Conservation (phyloP, 2,113 vertebrate genomes). For the Phalacrocorax carbo region DNA sequence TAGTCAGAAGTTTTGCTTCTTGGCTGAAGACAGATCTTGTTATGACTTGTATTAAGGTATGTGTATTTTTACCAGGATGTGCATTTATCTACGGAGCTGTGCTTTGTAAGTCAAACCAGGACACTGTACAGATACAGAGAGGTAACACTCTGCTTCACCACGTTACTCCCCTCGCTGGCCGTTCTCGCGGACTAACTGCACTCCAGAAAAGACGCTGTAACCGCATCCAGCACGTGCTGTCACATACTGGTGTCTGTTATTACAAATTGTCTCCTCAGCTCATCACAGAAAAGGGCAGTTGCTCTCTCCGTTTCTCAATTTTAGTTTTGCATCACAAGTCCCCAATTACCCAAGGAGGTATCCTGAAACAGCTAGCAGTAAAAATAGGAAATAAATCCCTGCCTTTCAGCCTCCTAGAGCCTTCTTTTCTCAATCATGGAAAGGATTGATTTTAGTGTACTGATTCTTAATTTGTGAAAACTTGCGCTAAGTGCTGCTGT, state of each 20-base stretch:
- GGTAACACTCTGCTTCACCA: neutral
- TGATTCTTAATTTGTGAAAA: conserved; percentile 74
- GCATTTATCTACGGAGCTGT: neutral
- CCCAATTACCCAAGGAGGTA: conserved; percentile 27
- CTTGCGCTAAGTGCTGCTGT: conserved; percentile 76
- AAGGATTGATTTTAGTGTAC: conserved; percentile 75
- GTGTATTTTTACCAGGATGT: neutral
- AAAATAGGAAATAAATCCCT: conserved; percentile 56
- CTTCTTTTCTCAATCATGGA: conserved; percentile 75
- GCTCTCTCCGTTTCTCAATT: conserved; percentile 48
- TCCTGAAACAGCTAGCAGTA: conserved; percentile 54
- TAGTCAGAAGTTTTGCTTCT: conserved; percentile 10
- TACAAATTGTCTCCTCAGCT: conserved; percentile 10
- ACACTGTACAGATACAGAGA: neutral
- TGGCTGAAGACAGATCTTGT: conserved; percentile 29
- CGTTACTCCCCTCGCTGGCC: neutral
- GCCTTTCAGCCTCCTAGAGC: conserved; percentile 84
- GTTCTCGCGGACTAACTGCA: neutral
- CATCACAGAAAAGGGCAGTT: conserved; percentile 17
- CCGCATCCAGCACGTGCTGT: conserved; percentile 9
- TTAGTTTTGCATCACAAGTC: conserved; percentile 42
- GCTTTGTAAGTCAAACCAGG: conserved; percentile 41
- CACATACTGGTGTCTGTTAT: neutral
- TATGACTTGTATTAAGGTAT: neutral
- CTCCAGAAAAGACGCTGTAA: neutral